phyloP scores from a whole-genome alignment of 2,888 invertebrate genomes.

The Pachydiplax longipennis region DNA sequence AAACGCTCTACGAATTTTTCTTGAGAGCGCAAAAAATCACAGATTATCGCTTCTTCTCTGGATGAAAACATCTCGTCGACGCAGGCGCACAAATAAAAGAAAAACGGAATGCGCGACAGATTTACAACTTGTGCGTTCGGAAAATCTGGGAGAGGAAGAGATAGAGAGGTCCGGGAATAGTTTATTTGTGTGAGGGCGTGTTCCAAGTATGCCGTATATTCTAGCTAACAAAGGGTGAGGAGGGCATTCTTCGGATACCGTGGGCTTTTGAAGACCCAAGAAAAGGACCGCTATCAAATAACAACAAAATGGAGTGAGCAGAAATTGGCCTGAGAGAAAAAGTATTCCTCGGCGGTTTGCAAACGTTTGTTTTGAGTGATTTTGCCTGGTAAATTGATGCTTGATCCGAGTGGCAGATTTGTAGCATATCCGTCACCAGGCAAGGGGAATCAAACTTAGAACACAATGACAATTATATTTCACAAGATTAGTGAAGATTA shows the following conservation, averaged over 20 bases:
- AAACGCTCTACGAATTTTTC: neutral
- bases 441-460: too few relatives aligned
- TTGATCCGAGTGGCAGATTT: too few relatives aligned
- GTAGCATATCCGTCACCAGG: too few relatives aligned
- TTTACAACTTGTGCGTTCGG: neutral
- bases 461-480: too few relatives aligned
- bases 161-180: neutral
- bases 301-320: conserved; percentile 16
- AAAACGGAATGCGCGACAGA: neutral
- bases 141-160: neutral
- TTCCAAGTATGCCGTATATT: conserved; percentile 35
- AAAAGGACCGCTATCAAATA: conserved; percentile 25
- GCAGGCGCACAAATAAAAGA: neutral
- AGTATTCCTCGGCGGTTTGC: too few relatives aligned
- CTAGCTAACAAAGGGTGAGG: conserved; percentile 26
- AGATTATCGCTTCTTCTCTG: neutral
- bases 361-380: too few relatives aligned
- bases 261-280: neutral
- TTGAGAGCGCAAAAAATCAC: neutral
- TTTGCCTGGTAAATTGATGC: too few relatives aligned
- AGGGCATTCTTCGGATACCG: conserved; percentile 14
- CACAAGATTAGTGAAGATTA: too few relatives aligned
- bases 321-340: neutral
- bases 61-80: neutral
- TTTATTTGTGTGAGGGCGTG: conserved; percentile 31